These are phyloP conservation scores for Seira ritae DNA, from an alignment of 2,888 invertebrate genomes.

Conservation along the genomic window DNA sequence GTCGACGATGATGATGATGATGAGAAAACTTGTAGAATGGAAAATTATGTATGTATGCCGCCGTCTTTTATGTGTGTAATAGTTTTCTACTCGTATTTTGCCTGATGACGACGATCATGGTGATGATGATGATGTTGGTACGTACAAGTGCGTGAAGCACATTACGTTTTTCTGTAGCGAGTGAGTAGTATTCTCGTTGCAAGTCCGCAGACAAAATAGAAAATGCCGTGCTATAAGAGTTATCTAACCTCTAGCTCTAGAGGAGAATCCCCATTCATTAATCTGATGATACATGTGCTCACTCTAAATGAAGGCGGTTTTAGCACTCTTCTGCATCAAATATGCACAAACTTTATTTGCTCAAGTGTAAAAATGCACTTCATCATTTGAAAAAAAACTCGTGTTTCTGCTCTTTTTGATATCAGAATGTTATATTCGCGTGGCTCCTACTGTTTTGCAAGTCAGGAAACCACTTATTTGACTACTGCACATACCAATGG, in stretches of 20 bases:
- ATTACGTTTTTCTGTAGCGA: background rate
- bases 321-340: background rate
- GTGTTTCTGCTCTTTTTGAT: background rate
- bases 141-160: slow-evolving; percentile 3
- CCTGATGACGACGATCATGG: background rate
- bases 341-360: slow-evolving; percentile 3
- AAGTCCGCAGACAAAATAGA: slow-evolving; percentile 4
- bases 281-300: background rate
- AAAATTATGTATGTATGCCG: slow-evolving; percentile 30
- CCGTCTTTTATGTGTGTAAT: background rate
- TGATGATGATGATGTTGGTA: slow-evolving; percentile 2
- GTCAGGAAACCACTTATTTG: slow-evolving; percentile 11
- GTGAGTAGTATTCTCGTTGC: background rate
- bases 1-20: slow-evolving; percentile 32
- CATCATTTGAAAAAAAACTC: slow-evolving; percentile 2
- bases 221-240: background rate
- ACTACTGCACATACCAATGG: slow-evolving; percentile 42
- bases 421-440: background rate
- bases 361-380: background rate
- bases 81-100: background rate
- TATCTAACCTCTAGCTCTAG: background rate
- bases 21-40: slow-evolving; percentile 39
- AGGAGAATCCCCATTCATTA: background rate
- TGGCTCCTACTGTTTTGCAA: background rate
- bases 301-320: background rate